Percentiles rank a stretch among this genome's conserved stretches.
phyloP scores from a whole-genome alignment of 1,140 invertebrate species.

The Coelopa frigida region DNA sequence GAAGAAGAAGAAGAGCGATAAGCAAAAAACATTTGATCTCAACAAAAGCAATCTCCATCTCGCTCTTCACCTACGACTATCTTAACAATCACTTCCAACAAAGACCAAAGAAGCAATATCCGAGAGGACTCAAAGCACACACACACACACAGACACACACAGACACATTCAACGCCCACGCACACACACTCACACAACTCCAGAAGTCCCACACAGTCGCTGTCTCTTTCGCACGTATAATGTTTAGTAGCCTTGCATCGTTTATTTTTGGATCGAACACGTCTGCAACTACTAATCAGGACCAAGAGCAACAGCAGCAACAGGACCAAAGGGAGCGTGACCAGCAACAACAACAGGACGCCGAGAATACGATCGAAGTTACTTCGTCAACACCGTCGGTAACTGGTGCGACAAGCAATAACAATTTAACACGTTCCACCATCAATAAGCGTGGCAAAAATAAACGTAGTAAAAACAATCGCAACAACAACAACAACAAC shows the following conservation, averaged over 20 bases:
- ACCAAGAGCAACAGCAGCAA: slow-evolving; percentile 22
- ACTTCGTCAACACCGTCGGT: slow-evolving; percentile 37
- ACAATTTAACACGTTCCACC: neutral
- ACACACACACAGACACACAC: no score
- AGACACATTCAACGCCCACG: no score
- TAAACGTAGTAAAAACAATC: slow-evolving; percentile 22
- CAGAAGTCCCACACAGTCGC: no score
- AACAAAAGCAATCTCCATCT: no score
- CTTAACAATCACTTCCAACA: no score
- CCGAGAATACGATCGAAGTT: slow-evolving; percentile 36
- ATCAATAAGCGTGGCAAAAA: slow-evolving; percentile 6
- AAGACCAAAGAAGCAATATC: no score
- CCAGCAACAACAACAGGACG: slow-evolving; percentile 14
- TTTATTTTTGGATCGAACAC: slow-evolving; percentile 41
- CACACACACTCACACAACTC: no score
- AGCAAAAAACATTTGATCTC: no score
- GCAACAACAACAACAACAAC: slow-evolving; percentile 18
- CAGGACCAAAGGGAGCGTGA: slow-evolving; percentile 17
- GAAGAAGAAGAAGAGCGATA: no score
- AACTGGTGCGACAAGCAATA: slow-evolving; percentile 18
- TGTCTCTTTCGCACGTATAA: slow-evolving; percentile 33
- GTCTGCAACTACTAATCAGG: slow-evolving; percentile 15
- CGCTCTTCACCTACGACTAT: no score
- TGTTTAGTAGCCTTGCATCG: slow-evolving; percentile 43
- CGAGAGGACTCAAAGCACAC: no score